phyloP scores from a whole-genome alignment of 2,888 invertebrate species.

The Pseudeuparius sepicola region DNA sequence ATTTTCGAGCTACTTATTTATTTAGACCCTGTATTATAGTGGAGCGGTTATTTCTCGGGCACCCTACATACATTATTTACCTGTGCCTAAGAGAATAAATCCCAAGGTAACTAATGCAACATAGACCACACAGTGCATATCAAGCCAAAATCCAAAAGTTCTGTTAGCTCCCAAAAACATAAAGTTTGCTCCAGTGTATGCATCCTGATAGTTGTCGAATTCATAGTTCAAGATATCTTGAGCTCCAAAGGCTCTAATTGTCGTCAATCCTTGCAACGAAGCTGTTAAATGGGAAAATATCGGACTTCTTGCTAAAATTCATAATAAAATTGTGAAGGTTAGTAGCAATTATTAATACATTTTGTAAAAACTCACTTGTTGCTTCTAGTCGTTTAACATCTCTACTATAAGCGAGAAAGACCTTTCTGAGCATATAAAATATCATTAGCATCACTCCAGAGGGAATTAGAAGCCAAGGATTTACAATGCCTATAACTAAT shows the following conservation, averaged over 20 bases:
- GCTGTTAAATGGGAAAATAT: constrained; percentile 64
- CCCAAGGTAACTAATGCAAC: constrained; percentile 51
- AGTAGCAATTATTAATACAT: background rate
- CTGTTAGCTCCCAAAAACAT: constrained; percentile 50
- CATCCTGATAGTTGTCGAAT: constrained; percentile 50
- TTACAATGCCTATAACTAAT: constrained; percentile 58
- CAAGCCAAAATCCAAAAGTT: constrained; percentile 59
- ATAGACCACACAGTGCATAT: constrained; percentile 53
- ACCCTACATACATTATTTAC: constrained; percentile 9
- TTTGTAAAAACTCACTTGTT: constrained; percentile 42
- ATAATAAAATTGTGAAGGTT: constrained; percentile 1
- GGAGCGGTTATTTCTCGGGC: too few relatives aligned
- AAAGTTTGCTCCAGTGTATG: constrained; percentile 63
- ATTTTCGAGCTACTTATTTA: too few relatives aligned
- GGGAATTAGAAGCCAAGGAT: constrained; percentile 55
- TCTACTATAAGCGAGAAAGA: constrained; percentile 62
- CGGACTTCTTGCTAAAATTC: constrained; percentile 56
- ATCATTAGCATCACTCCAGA: constrained; percentile 50
- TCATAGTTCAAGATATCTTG: constrained; percentile 49
- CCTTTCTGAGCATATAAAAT: constrained; percentile 50
- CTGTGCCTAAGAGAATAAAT: constrained; percentile 40
- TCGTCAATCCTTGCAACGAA: constrained; percentile 63
- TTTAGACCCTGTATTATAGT: too few relatives aligned
- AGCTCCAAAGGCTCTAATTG: constrained; percentile 59
- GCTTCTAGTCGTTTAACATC: constrained; percentile 60